Evolutionary conservation across 2,888 invertebrate genomes (phyloP).

Genomic region (Matsumyia berberina): DNA sequence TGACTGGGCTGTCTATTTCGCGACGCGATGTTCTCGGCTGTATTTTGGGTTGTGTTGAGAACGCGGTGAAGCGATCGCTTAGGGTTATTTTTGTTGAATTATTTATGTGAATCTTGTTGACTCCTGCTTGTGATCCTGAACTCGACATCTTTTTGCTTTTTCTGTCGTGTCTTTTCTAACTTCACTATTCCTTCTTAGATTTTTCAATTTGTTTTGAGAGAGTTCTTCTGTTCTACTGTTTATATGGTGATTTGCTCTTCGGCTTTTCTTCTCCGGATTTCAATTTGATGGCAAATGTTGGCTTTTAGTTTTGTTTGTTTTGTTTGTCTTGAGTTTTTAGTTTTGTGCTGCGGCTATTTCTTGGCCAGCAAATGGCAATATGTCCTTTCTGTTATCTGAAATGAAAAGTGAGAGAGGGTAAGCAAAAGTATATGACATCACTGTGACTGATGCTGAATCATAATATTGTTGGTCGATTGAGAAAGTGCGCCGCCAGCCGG

Average conservation of each 20-base stretch:
- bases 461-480: no score
- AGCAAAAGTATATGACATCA: no score
- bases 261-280: background rate
- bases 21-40: conserved; percentile 78
- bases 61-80: conserved; percentile 84
- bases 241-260: background rate
- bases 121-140: conserved; percentile 51
- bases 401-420: background rate
- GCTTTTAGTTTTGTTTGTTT: no score
- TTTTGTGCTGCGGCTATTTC: background rate
- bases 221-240: background rate
- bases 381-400: conserved; percentile 6
- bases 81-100: conserved; percentile 85
- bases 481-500: no score
- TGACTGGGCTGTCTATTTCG: conserved; percentile 61
- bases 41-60: conserved; percentile 79
- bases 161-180: background rate
- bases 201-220: background rate
- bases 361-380: background rate
- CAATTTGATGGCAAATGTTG: background rate
- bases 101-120: conserved; percentile 81
- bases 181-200: background rate
- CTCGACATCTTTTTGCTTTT: conserved; percentile 50
- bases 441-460: no score
- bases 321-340: background rate